phyloP scores from a whole-genome alignment of 2,113 vertebrate species.

The Brachionichthys hirsutus region DNA sequence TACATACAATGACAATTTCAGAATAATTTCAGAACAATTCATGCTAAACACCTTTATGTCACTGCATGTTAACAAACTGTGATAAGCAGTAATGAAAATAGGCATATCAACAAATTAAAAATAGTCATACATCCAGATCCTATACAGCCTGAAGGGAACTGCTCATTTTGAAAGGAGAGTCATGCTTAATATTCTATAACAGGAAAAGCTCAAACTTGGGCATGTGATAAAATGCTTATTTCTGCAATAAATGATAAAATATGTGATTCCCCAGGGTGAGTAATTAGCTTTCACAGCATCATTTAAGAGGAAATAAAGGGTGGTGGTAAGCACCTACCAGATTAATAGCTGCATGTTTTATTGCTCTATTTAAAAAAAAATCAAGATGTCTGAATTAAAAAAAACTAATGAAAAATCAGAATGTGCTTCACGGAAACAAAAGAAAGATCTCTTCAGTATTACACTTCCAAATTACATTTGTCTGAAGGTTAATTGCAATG shows the following conservation, averaged over 20 bases:
- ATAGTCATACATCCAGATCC: not conserved
- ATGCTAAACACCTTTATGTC: slow-evolving; percentile 3
- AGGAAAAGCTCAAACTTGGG: slow-evolving; percentile 9
- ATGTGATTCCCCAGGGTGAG: not conserved
- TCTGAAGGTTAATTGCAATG: slow-evolving; percentile 45
- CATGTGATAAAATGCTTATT: slow-evolving; percentile 16
- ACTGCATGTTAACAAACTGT: not conserved
- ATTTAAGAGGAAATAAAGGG: not conserved
- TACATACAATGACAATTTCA: slow-evolving; percentile 2
- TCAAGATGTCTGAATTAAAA: not conserved
- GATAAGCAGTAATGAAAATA: slow-evolving; percentile 18
- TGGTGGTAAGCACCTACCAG: not conserved
- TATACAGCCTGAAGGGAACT: not conserved
- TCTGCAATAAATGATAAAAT: slow-evolving; percentile 19
- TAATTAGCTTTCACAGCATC: not conserved
- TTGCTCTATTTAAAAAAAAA: no score
- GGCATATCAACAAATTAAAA: not conserved
- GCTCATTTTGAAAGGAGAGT: slow-evolving; percentile 9
- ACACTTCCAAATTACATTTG: slow-evolving; percentile 6
- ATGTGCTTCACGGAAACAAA: slow-evolving; percentile 17
- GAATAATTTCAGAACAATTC: not conserved
- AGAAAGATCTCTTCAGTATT: slow-evolving; percentile 22
- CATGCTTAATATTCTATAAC: slow-evolving; percentile 27
- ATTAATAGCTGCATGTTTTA: not conserved
- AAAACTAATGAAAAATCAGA: slow-evolving; percentile 2